Evolutionary conservation across 2,797 vertebrate species (phyloP).

Genomic region (Scleropages formosus): DNA sequence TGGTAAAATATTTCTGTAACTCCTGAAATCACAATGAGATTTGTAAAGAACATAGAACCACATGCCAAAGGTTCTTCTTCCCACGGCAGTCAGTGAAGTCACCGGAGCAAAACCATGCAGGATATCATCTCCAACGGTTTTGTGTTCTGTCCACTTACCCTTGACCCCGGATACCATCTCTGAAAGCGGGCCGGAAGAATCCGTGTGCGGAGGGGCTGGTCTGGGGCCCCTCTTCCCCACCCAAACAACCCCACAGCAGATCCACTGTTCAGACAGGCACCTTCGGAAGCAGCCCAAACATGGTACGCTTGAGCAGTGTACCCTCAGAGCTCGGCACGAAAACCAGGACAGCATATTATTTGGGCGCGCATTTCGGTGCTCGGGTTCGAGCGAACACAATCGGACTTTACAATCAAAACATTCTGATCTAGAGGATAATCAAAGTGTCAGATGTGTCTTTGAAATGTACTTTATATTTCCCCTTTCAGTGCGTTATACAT

Average conservation of each 20-base stretch:
- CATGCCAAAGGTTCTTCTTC: no score
- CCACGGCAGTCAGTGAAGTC: no score
- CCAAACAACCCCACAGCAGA: slow-evolving; percentile 5
- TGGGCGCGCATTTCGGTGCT: slow-evolving; percentile 28
- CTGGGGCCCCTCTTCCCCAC: not conserved
- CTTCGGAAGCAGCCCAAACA: not conserved
- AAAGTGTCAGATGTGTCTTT: slow-evolving; percentile 42
- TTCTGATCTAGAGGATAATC: slow-evolving; percentile 55
- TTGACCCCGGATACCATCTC: no score
- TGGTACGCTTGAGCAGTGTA: not conserved
- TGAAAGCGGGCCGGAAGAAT: no score
- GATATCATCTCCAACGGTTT: no score
- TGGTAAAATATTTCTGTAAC: no score
- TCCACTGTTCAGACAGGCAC: not conserved
- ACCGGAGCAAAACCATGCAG: no score
- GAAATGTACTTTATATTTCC: slow-evolving; percentile 48
- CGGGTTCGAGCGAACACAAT: slow-evolving; percentile 41
- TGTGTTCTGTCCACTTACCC: no score
- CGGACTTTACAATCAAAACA: slow-evolving; percentile 41
- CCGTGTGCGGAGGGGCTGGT: no score
- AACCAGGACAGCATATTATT: slow-evolving; percentile 25
- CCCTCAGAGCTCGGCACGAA: not conserved
- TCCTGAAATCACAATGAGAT: no score
- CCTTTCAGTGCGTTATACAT: slow-evolving; percentile 34
- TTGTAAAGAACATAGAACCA: no score